Evolutionary conservation across 1,140 invertebrate species (phyloP).

Genomic region (Megalonaias nervosa): DNA sequence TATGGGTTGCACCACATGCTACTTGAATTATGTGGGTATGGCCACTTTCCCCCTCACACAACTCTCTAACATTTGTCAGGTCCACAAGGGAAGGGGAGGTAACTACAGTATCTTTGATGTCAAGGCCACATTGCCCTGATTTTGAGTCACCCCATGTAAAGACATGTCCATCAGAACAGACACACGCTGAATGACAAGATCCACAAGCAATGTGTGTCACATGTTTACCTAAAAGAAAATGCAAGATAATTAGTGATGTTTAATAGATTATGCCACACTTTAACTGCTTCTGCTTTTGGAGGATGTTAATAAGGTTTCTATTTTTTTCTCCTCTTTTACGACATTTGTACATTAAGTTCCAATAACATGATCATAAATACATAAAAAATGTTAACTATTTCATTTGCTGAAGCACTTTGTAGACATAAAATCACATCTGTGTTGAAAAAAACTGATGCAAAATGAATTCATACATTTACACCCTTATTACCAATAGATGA

Average conservation of each 20-base stretch:
- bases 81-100: constrained; percentile 47
- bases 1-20: constrained; percentile 86
- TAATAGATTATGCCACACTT: not conserved
- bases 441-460: no score
- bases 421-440: no score
- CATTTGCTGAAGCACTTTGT: no score
- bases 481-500: no score
- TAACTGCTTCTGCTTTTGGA: not conserved
- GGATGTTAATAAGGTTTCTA: no score
- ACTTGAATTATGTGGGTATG: constrained; percentile 71
- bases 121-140: constrained; percentile 62
- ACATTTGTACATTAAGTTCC: no score
- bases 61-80: constrained; percentile 7
- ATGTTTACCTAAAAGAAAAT: constrained; percentile 49
- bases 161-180: constrained; percentile 54
- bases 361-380: no score
- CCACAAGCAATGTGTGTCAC: constrained; percentile 62
- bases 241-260: not conserved
- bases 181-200: constrained; percentile 60
- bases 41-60: constrained; percentile 5
- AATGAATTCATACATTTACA: no score
- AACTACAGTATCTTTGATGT: constrained; percentile 38
- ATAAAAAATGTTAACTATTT: no score
- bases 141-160: constrained; percentile 66
- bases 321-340: no score